These are phyloP conservation scores for Hirudinaria manillensis DNA, from an alignment of 2,888 invertebrate genomes.

Conservation along the genomic window DNA sequence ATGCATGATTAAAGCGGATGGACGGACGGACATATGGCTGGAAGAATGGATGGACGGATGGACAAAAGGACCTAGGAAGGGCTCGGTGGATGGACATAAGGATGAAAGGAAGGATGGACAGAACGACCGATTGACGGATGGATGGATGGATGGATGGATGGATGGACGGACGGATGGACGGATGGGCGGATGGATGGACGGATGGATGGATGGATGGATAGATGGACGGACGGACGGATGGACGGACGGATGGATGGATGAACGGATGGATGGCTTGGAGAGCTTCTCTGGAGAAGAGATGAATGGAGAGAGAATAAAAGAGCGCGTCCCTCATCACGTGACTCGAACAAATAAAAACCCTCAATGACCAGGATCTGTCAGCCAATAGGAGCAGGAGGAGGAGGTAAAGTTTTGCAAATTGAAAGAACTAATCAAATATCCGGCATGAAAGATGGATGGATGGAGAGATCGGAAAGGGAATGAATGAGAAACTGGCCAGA, in stretches of 20 bases:
- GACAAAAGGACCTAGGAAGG: not conserved
- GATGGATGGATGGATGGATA: not conserved
- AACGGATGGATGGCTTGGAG: too few species aligned
- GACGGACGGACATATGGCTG: not conserved
- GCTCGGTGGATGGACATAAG: not conserved
- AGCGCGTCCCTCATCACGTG: too few species aligned
- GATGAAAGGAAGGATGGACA: not conserved
- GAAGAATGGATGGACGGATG: not conserved
- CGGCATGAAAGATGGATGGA: not conserved
- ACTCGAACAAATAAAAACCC: too few species aligned
- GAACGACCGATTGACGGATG: too few species aligned
- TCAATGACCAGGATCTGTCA: too few species aligned
- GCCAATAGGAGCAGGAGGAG: too few species aligned
- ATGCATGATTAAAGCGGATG: not conserved
- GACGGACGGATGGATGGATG: too few species aligned
- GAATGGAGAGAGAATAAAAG: too few species aligned
- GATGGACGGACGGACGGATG: not conserved
- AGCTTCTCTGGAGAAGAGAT: too few species aligned
- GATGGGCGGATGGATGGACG: not conserved
- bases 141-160: too few species aligned
- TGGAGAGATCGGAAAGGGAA: not conserved
- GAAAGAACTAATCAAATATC: too few species aligned
- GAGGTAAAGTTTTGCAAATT: too few species aligned
- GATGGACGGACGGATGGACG: not conserved
- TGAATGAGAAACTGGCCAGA: not conserved